phyloP scores from a whole-genome alignment of 1,140 invertebrate genomes.

The Rhynchophorus ferrugineus region DNA sequence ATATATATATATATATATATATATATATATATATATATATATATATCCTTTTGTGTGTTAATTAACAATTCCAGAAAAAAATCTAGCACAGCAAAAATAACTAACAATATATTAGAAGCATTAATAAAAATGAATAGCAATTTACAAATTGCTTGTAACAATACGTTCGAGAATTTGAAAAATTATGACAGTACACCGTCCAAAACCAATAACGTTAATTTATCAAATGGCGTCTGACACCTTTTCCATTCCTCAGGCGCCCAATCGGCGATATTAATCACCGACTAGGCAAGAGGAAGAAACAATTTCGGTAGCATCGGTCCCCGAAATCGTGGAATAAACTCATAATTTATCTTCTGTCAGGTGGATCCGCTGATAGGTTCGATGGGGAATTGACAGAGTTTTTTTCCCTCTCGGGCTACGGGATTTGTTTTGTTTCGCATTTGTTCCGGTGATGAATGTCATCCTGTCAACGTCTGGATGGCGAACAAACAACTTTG shows the following conservation, averaged over 20 bases:
- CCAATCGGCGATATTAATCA: neutral
- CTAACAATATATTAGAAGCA: too few species aligned
- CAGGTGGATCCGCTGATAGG: neutral
- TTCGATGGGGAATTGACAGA: neutral
- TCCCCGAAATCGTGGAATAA: neutral
- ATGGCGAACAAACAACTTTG: too few species aligned
- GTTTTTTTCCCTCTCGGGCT: neutral
- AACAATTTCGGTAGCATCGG: neutral
- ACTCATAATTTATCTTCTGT: neutral
- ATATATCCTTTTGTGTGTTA: too few species aligned
- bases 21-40: too few species aligned
- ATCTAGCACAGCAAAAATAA: too few species aligned
- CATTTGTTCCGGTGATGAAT: neutral
- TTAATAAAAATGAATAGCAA: too few species aligned
- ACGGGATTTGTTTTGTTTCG: neutral
- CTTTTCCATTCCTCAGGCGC: neutral
- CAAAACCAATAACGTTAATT: neutral
- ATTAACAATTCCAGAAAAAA: too few species aligned
- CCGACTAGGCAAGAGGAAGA: neutral
- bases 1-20: too few species aligned
- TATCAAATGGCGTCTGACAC: neutral
- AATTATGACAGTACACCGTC: neutral
- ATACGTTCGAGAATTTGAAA: too few species aligned
- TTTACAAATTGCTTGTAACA: too few species aligned
- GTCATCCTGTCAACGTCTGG: too few species aligned